Conservation (phyloP, 2,797 vertebrate genomes). For the Rhinogobio ventralis region DNA sequence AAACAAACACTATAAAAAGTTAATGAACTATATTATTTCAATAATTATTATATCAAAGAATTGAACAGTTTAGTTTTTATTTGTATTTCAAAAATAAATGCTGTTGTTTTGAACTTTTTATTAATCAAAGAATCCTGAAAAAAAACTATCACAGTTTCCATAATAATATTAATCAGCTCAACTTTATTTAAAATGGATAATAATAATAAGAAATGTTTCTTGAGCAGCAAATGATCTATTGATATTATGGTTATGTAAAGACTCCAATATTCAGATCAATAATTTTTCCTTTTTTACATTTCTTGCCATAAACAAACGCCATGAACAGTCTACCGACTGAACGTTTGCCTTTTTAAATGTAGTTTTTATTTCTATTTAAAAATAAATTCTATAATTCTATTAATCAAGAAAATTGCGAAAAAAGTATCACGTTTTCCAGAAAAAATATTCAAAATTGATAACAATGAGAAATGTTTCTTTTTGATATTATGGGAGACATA, state of each 20-base stretch:
- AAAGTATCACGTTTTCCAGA: not conserved
- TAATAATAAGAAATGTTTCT: not conserved
- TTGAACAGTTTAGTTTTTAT: too few species aligned
- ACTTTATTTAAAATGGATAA: not conserved
- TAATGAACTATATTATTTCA: too few species aligned
- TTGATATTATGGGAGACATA: not conserved
- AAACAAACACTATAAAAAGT: too few species aligned
- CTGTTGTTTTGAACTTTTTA: too few species aligned
- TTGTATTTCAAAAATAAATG: too few species aligned
- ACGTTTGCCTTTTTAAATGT: too few species aligned
- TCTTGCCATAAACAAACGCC: not conserved
- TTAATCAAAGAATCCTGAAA: too few species aligned
- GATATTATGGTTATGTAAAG: not conserved
- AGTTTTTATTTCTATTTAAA: not conserved
- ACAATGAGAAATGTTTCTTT: not conserved
- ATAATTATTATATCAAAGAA: too few species aligned
- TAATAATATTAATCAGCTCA: not conserved
- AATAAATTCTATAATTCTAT: not conserved
- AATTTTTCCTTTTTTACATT: not conserved
- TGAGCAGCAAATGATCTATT: not conserved
- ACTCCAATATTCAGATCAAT: too few species aligned
- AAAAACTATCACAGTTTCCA: too few species aligned
- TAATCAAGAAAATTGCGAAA: not conserved
- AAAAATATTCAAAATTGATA: not conserved
- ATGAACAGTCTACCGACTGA: not conserved